Percentiles rank a stretch among this genome's conserved stretches.
phyloP scores from a whole-genome alignment of 2,113 vertebrate genomes.

The Aramus guarauna region DNA sequence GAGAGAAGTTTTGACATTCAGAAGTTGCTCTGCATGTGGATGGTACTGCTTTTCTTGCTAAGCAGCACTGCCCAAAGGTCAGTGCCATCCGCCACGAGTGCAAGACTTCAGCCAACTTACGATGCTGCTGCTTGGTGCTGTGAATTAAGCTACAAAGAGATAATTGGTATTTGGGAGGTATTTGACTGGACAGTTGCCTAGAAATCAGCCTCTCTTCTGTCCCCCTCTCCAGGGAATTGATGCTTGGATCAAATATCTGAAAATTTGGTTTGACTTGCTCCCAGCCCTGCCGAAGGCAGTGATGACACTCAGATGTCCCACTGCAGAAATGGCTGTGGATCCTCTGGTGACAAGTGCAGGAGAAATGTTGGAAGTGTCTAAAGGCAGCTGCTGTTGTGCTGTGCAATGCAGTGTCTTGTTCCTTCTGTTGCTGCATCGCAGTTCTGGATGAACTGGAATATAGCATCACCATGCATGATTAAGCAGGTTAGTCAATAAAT shows the following conservation, averaged over 20 bases:
- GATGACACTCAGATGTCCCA: not conserved
- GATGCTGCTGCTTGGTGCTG: rapidly evolving
- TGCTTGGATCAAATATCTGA: not conserved
- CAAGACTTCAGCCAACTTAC: not conserved
- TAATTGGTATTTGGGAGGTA: not conserved
- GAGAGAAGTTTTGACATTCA: not conserved
- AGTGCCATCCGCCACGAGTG: not conserved
- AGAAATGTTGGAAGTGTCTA: not conserved
- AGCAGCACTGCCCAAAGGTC: not conserved
- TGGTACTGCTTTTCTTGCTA: rapidly evolving
- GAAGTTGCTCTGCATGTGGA: not conserved
- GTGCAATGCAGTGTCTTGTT: not conserved
- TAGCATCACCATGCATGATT: rapidly evolving
- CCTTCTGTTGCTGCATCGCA: not conserved
- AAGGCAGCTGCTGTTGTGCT: not conserved
- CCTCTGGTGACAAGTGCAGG: not conserved
- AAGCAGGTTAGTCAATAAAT: not conserved
- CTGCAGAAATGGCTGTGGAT: not conserved
- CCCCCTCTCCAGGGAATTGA: not conserved
- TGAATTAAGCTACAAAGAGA: not conserved
- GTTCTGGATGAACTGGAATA: not conserved
- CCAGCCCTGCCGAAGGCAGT: not conserved
- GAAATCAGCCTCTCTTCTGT: not conserved
- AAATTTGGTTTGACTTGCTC: not conserved
- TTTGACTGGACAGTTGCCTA: not conserved